Percentiles rank a stretch among this genome's conserved stretches.
Conservation (phyloP, 2,113 vertebrate genomes). For the Phyllostomus discolor region DNA sequence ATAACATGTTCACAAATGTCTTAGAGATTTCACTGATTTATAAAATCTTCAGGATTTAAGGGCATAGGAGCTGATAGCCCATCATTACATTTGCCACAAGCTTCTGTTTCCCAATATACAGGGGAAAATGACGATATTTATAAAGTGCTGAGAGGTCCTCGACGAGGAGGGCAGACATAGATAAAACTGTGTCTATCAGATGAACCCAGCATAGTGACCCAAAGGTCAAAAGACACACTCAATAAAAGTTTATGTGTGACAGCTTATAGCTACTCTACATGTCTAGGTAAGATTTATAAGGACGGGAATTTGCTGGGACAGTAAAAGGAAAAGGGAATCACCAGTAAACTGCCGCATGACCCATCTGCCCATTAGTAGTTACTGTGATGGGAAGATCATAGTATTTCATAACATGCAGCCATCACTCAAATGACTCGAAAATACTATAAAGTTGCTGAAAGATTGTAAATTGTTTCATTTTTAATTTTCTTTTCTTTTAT, state of each 20-base stretch:
- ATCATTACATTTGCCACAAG: background rate
- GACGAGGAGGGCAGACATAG: background rate
- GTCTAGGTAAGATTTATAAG: conserved; percentile 45
- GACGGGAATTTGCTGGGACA: background rate
- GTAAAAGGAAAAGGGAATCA: background rate
- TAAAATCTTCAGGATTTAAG: background rate
- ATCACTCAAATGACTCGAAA: background rate
- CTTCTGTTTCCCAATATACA: conserved; percentile 15
- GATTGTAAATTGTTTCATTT: background rate
- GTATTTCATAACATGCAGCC: background rate
- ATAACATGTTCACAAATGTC: background rate
- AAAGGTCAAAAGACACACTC: conserved; percentile 47
- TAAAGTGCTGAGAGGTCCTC: background rate
- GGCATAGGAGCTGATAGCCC: background rate
- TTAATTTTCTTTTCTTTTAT: background rate
- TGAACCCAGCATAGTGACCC: conserved; percentile 8
- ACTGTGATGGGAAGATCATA: background rate
- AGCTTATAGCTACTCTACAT: conserved; percentile 29
- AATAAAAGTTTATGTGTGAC: conserved; percentile 38
- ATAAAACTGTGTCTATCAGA: conserved; percentile 34
- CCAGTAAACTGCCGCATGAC: background rate
- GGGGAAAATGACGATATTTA: conserved; percentile 38
- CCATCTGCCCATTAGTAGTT: background rate
- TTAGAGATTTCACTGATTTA: background rate
- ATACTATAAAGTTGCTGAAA: background rate